These are phyloP conservation scores for Tinamus guttatus DNA, from an alignment of 2,113 vertebrate species.

Conservation along the genomic window DNA sequence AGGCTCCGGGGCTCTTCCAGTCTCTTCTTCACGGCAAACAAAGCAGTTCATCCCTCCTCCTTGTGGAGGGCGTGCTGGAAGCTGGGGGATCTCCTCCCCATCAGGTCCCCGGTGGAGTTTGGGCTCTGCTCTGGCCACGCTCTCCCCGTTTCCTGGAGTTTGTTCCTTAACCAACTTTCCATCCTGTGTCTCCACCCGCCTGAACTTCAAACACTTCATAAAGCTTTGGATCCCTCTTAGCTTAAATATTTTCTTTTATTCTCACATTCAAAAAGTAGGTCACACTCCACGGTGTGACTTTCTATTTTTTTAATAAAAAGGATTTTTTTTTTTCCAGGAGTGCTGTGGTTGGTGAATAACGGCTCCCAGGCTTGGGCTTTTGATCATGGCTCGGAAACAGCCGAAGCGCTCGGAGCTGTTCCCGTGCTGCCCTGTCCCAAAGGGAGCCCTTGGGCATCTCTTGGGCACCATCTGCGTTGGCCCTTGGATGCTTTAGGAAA, in stretches of 20 bases:
- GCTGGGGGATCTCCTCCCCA: slow-evolving; percentile 1
- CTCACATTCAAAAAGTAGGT: slow-evolving; percentile 44
- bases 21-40: neutral
- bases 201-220: slow-evolving; percentile 53
- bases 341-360: slow-evolving; percentile 19
- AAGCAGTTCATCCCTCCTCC: neutral
- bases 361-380: neutral
- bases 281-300: slow-evolving; percentile 43
- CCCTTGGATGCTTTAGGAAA: neutral
- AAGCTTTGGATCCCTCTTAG: slow-evolving; percentile 59
- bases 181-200: slow-evolving; percentile 9
- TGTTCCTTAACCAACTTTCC: slow-evolving; percentile 45
- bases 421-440: rapidly evolving
- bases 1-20: neutral
- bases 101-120: neutral
- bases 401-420: neutral
- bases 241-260: slow-evolving; percentile 54
- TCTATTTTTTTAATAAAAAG: slow-evolving; percentile 6
- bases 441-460: neutral
- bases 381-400: neutral
- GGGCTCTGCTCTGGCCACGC: neutral
- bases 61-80: neutral
- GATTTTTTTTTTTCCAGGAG: slow-evolving; percentile 3
- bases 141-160: neutral
- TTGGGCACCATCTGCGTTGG: neutral